Base-by-base conservation (phyloP, 2,888 invertebrate genomes). In the Papilio elwesi region DNA sequence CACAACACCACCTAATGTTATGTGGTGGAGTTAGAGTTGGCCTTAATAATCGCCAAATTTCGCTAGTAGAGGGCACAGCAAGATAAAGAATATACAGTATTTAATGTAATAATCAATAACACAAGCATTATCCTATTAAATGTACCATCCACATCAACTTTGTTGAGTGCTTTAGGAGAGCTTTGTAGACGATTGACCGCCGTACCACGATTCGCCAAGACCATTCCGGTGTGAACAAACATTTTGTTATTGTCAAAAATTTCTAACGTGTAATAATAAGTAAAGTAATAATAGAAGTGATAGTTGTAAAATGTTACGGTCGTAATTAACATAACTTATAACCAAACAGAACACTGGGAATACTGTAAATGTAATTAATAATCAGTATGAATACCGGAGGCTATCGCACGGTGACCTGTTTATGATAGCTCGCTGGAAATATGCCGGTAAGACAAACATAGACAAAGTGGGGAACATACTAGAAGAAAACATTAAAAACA, bases 301-400 rank as follows among this genome's bases (percentile, higher is more conserved):
- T 53, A 72, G 51, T 71, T 48, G 36, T 71, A 43, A 70, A 64
- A 48, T 38, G 52, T 70, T 36, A 66, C 68, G 53, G 67, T 47
- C 70, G 6, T 53, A 64, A 64, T 64, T 53, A 71, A 57, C 57
- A 43, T 55, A 13, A 68, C 26, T 53, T 48, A 48, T 71, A 12
- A 10, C 15, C 59, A 53, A 26, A 63, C 68, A 51, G 62, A 63
- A 72, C 63, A 68, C 48, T 53, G 63, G 53, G 38, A 53, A 62
- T 55, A 57, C 55, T 68, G 72, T 68, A 64, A 52, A 64, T 26
- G 72, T 55, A 65, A 71, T 71, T 57, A 64, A 55, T 81, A 85
- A 83, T 83, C 80, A 82, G 80, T 80, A 83, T 74, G 76, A 74
- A 71, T 77, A 72, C 66, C 52, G 13, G 26, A 68, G 84, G 83